A percentile compares a stretch with the other conserved stretches of the same genome.
phyloP scores from a whole-genome alignment of 2,888 invertebrate genomes.

The Acrobasis suavella region DNA sequence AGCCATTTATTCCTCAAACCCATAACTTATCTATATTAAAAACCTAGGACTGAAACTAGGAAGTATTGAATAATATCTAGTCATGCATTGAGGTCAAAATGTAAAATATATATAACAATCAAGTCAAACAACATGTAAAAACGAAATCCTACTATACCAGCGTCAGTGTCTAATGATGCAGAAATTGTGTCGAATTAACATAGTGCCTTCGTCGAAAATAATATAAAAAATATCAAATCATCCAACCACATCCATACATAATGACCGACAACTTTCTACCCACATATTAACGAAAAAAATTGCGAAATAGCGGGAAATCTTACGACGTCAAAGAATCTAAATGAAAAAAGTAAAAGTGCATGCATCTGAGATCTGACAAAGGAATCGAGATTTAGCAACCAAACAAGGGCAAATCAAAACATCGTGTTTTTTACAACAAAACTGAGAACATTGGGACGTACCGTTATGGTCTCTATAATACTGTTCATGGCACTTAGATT shows the following conservation, averaged over 20 bases:
- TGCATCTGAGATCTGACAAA: constrained; percentile 71
- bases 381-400: constrained; percentile 74
- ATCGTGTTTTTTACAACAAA: constrained; percentile 56
- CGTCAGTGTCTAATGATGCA: constrained; percentile 53
- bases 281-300: constrained; percentile 37
- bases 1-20: neutral
- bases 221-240: constrained; percentile 37
- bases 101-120: constrained; percentile 42
- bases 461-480: constrained; percentile 48
- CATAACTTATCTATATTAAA: neutral
- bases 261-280: constrained; percentile 40
- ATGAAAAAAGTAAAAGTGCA: constrained; percentile 75
- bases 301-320: constrained; percentile 56
- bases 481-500: constrained; percentile 60
- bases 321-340: constrained; percentile 37
- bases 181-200: constrained; percentile 57
- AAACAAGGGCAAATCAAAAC: constrained; percentile 75
- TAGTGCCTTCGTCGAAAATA: constrained; percentile 38
- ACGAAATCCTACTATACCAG: constrained; percentile 41
- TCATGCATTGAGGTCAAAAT: constrained; percentile 25
- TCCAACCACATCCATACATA: constrained; percentile 28
- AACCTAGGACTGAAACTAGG: neutral
- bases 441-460: constrained; percentile 42
- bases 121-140: constrained; percentile 50
- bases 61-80: neutral